A percentile compares a stretch with the other conserved stretches of the same genome.
Evolutionary conservation across 2,113 vertebrate species (phyloP).

Genomic region (Periophthalmus modestus): DNA sequence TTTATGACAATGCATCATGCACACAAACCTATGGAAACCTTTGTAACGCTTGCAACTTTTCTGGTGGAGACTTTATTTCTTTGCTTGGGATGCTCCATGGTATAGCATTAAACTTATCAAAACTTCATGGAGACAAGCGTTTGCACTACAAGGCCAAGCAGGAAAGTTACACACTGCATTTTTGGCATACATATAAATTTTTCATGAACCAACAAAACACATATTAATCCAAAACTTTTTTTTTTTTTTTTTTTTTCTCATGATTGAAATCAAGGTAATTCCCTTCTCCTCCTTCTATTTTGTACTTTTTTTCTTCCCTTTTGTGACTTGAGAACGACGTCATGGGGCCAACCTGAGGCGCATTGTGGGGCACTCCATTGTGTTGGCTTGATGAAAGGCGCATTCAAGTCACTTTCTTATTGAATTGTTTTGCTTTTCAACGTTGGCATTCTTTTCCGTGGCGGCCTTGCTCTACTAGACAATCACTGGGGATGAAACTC

Average conservation of each 20-base stretch:
- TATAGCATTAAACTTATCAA: neutral
- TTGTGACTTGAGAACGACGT: constrained; percentile 62
- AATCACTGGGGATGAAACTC: constrained; percentile 77
- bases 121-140: neutral
- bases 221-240: neutral
- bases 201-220: neutral
- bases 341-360: constrained; percentile 72
- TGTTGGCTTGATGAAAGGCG: constrained; percentile 76
- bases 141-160: too few species aligned
- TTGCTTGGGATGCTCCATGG: neutral
- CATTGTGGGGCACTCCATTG: constrained; percentile 72
- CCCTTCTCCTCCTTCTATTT: constrained; percentile 12
- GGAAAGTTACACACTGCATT: too few species aligned
- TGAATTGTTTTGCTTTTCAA: constrained; percentile 80
- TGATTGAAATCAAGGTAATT: constrained; percentile 55
- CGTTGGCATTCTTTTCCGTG: constrained; percentile 62
- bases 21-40: too few species aligned
- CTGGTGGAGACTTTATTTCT: too few species aligned
- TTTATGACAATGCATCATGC: too few species aligned
- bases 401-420: constrained; percentile 82
- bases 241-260: constrained; percentile 3
- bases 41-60: too few species aligned
- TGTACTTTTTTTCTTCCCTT: constrained; percentile 14
- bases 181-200: neutral
- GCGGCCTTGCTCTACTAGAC: constrained; percentile 67